Evolutionary conservation across 2,797 vertebrate species (phyloP).

Genomic region (Staurois parvus): DNA sequence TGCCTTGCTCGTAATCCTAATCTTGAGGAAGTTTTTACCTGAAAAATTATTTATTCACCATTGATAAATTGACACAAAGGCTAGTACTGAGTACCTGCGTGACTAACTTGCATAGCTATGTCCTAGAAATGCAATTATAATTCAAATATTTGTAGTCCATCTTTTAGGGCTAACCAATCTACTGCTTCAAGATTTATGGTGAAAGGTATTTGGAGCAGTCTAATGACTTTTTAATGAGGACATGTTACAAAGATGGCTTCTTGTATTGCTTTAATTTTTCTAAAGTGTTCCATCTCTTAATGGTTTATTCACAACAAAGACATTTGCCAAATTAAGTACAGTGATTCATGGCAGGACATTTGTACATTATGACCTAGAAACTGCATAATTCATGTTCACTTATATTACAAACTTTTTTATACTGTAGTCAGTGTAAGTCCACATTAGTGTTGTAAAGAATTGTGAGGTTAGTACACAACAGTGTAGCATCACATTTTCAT

Average conservation of each 20-base stretch:
- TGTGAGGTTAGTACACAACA: background rate
- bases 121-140: conserved; percentile 12
- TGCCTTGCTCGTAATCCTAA: background rate
- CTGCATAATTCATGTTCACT: conserved; percentile 25
- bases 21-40: conserved; percentile 1
- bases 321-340: conserved; percentile 41
- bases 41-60: background rate
- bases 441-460: background rate
- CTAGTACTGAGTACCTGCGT: background rate
- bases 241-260: conserved; percentile 46
- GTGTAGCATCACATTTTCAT: background rate
- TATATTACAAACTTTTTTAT: background rate
- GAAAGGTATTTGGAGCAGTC: conserved; percentile 31
- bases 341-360: conserved; percentile 60
- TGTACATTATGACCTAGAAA: conserved; percentile 59
- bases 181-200: conserved; percentile 26
- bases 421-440: background rate
- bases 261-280: conserved; percentile 63
- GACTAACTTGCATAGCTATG: background rate
- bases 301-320: conserved; percentile 65
- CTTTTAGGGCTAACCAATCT: conserved; percentile 16
- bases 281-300: conserved; percentile 67
- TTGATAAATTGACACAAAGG: conserved; percentile 13
- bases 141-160: conserved; percentile 31
- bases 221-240: conserved; percentile 41